phyloP scores from a whole-genome alignment of 2,113 vertebrate species.

The Sinosuthora webbiana region DNA sequence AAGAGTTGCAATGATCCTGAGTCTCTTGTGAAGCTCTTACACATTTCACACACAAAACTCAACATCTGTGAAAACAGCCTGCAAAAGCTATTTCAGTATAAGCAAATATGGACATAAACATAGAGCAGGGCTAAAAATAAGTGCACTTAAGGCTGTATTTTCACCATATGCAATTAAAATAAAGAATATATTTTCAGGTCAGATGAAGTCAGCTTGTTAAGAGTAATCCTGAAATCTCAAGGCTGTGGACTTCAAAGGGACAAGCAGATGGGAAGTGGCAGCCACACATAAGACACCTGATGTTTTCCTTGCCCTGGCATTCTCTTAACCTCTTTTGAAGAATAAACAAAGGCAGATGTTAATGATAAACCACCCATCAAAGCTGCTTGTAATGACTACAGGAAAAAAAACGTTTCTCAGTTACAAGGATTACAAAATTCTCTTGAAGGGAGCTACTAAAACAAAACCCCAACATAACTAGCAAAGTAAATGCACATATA shows the following conservation, averaged over 20 bases:
- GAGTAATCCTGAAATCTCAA: not conserved
- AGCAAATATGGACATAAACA: not conserved
- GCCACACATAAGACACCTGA: not conserved
- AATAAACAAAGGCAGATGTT: slow-evolving; percentile 25
- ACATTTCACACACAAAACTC: not conserved
- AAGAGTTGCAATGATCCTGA: not conserved
- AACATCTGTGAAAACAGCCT: not conserved
- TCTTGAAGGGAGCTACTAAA: not conserved
- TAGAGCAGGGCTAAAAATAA: not conserved
- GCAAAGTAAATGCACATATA: not conserved
- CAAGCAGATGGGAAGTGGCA: not conserved
- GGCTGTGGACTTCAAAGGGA: not conserved
- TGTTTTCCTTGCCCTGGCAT: not conserved
- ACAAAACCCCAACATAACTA: not conserved
- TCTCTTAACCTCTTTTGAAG: not conserved
- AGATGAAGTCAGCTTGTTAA: not conserved
- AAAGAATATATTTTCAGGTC: not conserved
- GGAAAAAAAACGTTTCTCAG: not conserved
- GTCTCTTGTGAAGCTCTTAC: not conserved
- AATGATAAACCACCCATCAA: not conserved
- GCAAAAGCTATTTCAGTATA: not conserved
- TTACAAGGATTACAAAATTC: not conserved
- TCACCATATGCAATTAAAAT: not conserved
- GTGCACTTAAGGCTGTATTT: not conserved
- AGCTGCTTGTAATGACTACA: not conserved